Evolutionary conservation across 2,888 invertebrate genomes (phyloP), one percentile per base, ranked within the genome.

Genomic region (Pasiphila rectangulata): DNA sequence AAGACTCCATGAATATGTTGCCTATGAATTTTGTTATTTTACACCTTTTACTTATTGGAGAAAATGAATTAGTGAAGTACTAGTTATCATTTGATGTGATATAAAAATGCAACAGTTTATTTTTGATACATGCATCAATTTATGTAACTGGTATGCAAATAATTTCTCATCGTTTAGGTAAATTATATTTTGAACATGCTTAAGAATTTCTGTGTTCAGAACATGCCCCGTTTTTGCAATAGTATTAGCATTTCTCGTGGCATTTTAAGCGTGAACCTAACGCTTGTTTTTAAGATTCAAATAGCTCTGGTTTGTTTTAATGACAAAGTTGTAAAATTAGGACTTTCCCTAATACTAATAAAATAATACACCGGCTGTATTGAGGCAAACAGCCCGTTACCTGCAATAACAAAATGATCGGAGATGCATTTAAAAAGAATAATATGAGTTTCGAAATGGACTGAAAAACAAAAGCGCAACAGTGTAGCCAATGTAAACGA

Each of bases 401-500:
- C 60, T 60, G 60, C 54, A 60, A 60, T 55, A 56, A 58, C 46
- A 60, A 58, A 60, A 50, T 37, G 50, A 51, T 51, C n/a, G 39
- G 32, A 53, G 30, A 44, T 52, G 40, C 42, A 57, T 54, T 54
- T 50, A 43, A 50, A 56, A 38, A 40, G 24, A 45, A 51, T 16
- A 51, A 50, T 13, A 54, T 36, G 45, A 42, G 21, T 36, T 41
- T 39, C 9, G 15, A 21, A 48, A 50, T 52, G 46, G 51, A 52
- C 41, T 42, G 12, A 40, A n/a, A n/a, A 40, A 52, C 51, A 49
- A 39, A 58, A 59, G 56, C 56, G 58, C 51, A 54, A 57, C 60
- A 67, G 62, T 62, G 57, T 66, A 64, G 63, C 67, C 59, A 54
- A 53, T 54, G 54, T 56, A 55, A 51, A 55, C 46, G 51, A 65